phyloP scores from a whole-genome alignment of 2,113 vertebrate genomes.

The Crotophaga sulcirostris region DNA sequence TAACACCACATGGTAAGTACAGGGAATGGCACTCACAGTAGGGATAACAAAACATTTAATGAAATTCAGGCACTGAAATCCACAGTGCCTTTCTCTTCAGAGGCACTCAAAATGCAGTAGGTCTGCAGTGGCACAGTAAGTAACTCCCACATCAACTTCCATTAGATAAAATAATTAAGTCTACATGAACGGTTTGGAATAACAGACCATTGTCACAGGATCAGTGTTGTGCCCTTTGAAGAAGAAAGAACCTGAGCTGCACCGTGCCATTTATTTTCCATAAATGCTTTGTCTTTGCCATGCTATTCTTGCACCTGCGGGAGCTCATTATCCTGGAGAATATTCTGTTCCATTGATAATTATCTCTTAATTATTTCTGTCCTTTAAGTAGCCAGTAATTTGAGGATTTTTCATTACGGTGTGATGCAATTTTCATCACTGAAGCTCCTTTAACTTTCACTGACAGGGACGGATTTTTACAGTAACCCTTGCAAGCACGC shows the following conservation, averaged over 20 bases:
- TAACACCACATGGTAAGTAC: background rate
- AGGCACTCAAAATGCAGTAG: constrained; percentile 19
- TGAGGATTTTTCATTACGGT: constrained; percentile 48
- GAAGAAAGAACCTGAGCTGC: constrained; percentile 51
- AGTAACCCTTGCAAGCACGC: constrained; percentile 67
- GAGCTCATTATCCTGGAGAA: constrained; percentile 66
- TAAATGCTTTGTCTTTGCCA: constrained; percentile 49
- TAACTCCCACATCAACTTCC: background rate
- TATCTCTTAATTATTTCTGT: constrained; percentile 74
- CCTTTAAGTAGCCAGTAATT: constrained; percentile 58
- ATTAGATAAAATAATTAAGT: constrained; percentile 61
- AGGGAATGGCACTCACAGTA: constrained; percentile 35
- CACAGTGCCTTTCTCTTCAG: background rate
- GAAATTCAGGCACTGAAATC: constrained; percentile 43
- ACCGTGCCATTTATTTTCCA: constrained; percentile 66
- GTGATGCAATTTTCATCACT: constrained; percentile 29
- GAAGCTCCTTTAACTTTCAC: constrained; percentile 14
- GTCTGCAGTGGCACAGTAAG: background rate
- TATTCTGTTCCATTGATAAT: constrained; percentile 67
- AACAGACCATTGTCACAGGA: constrained; percentile 30
- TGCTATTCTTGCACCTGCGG: constrained; percentile 64
- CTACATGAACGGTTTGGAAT: constrained; percentile 48
- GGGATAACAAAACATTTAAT: background rate
- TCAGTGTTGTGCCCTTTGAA: constrained; percentile 48
- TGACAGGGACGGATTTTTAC: constrained; percentile 7